A percentile compares a stretch with the other conserved stretches of the same genome.
Conservation (phyloP, 1,140 invertebrate genomes). For the Tetramorium parvispinum region DNA sequence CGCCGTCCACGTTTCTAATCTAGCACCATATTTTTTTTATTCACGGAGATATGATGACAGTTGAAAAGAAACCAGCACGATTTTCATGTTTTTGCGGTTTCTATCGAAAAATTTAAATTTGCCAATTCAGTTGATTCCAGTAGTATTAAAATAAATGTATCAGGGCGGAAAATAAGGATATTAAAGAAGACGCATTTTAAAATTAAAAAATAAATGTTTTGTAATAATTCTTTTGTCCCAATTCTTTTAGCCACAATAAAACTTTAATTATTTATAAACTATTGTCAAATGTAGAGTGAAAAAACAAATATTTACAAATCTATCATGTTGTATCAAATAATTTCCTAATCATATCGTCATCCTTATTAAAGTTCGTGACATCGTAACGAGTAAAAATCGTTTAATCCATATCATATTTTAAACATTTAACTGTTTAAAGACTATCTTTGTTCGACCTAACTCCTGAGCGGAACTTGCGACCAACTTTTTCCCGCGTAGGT, state of each 20-base stretch:
- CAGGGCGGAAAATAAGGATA: neutral
- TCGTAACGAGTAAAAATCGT: neutral
- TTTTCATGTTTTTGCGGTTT: no score
- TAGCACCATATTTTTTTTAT: neutral
- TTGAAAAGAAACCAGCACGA: no score
- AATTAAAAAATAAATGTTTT: neutral
- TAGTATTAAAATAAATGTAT: no score
- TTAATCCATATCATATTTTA: neutral
- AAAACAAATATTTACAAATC: neutral
- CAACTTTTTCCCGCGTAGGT: slow-evolving; percentile 13
- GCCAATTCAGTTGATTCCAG: no score
- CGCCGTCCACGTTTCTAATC: neutral
- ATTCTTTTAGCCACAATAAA: neutral
- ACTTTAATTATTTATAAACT: neutral
- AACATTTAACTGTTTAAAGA: slow-evolving; percentile 19
- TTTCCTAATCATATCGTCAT: neutral
- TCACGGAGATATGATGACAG: neutral
- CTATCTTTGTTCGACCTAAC: neutral
- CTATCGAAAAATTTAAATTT: no score
- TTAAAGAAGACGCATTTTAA: neutral
- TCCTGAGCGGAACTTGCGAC: neutral
- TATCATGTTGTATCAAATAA: neutral
- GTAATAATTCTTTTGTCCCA: neutral
- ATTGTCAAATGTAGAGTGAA: neutral
- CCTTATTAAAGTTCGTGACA: neutral